Evolutionary conservation across 2,113 vertebrate genomes (phyloP).

Genomic region (Chionis minor): DNA sequence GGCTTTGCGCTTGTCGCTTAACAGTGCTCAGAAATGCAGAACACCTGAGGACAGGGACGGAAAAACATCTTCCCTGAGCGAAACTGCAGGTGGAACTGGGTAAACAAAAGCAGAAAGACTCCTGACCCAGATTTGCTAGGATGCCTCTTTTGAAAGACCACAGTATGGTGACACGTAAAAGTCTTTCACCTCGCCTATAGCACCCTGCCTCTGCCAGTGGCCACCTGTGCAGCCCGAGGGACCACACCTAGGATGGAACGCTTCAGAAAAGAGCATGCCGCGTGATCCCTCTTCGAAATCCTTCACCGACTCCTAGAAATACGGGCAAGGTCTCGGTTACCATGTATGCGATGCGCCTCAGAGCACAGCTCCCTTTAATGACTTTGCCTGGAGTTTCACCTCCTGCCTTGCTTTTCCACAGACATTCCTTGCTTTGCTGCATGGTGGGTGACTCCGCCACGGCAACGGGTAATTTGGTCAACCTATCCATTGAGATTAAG

Average conservation of each 20-base stretch:
- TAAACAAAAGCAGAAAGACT: not conserved
- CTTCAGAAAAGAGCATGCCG: not conserved
- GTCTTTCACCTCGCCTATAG: not conserved
- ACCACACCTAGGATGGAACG: not conserved
- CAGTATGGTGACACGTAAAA: not conserved
- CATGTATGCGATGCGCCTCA: not conserved
- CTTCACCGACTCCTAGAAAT: not conserved
- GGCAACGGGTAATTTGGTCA: not conserved
- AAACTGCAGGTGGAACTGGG: not conserved
- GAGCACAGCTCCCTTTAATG: not conserved
- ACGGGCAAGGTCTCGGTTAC: not conserved
- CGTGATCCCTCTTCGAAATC: fast-evolving
- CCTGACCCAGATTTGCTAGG: not conserved
- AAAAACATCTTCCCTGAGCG: not conserved
- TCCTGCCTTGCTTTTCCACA: not conserved
- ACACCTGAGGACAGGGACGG: not conserved
- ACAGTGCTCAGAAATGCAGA: not conserved
- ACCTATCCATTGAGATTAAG: not conserved
- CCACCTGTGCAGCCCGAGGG: fast-evolving
- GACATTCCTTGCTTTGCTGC: not conserved
- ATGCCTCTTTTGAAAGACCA: not conserved
- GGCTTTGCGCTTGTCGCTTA: not conserved
- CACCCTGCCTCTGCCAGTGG: not conserved
- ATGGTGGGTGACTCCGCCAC: not conserved
- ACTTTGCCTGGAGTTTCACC: not conserved